Base-by-base conservation (phyloP, 2,113 vertebrate species). In the Vimba vimba region DNA sequence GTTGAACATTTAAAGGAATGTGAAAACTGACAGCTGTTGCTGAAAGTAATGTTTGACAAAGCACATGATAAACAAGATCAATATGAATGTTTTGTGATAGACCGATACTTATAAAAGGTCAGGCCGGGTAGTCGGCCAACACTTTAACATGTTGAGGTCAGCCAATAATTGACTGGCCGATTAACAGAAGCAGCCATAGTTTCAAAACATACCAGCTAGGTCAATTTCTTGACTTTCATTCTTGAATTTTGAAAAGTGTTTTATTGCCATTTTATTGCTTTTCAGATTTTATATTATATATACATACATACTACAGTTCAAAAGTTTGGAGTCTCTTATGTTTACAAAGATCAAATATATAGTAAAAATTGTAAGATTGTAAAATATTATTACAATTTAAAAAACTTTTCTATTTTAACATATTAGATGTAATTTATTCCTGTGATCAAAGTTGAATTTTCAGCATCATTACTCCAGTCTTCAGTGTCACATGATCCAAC, bases 21-120 rank as follows among this genome's bases (percentile, higher is more conserved):
- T 27, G n/a, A 57, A 30, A 43, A 78, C 30, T 33, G 15, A 68
- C 78, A 55, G 59, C 79, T 43, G 45, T 52, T 71, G 17, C 75
- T n/a, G 33, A 60, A 79, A 79, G 55, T 30, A 30, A 57, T 78
- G 50, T 57, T 78, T 79, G 11, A 79, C 47, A n/a, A 50, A 23
- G 11, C 23, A 59, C 17, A 76, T 55, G n/a, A 76, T 52, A 55
- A 52, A 77, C 47, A 77, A 36, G 19, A 60, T 33, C 60, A 39
- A 60, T 23, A 60, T 45, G 43, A 47, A 74, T 45, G 39, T 15
- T 75, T 43, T 47, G 43, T 50, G 73, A 47, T 27, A 75, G 73
- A 75, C 43, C n/a, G 23, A 47, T 47, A 75, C 23, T 13, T 75
- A 50, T 43, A 73, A n/a, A n/a, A 17, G 43, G n/a, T 17, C 43